phyloP scores from a whole-genome alignment of 2,888 invertebrate genomes.

The Synanthedon tipuliformis region DNA sequence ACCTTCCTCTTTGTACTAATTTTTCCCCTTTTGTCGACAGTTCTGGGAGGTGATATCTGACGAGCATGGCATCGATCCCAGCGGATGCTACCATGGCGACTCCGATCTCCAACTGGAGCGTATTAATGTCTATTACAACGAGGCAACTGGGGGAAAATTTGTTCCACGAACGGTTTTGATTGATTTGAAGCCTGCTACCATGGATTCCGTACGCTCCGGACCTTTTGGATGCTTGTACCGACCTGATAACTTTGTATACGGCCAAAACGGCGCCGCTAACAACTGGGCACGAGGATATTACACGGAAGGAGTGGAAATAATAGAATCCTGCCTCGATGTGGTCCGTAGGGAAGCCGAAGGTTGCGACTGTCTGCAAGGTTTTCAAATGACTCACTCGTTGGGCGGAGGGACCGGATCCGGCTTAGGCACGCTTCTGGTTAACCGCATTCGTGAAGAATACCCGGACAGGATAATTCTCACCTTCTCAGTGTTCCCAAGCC shows the following conservation, averaged over 20 bases:
- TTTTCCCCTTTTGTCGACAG: conserved; percentile 29
- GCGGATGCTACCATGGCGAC: conserved; percentile 76
- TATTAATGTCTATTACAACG: conserved; percentile 83
- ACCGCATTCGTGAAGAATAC: conserved; percentile 89
- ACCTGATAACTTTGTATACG: conserved; percentile 91
- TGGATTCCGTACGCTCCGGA: conserved; percentile 90
- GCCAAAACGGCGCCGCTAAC: conserved; percentile 57
- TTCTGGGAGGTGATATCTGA: conserved; percentile 85
- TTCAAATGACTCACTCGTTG: conserved; percentile 82
- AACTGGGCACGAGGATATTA: conserved; percentile 81
- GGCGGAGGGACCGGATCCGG: conserved; percentile 66
- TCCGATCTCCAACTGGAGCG: conserved; percentile 80
- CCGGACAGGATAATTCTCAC: conserved; percentile 88
- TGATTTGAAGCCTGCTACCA: conserved; percentile 62
- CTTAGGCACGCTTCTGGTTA: conserved; percentile 77
- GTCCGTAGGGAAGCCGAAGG: conserved; percentile 87
- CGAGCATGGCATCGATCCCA: conserved; percentile 80
- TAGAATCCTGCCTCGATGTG: conserved; percentile 85
- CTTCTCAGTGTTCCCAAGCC: conserved; percentile 83
- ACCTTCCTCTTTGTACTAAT: not conserved
- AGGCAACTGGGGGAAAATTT: conserved; percentile 68
- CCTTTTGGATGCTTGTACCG: conserved; percentile 87
- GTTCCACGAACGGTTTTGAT: conserved; percentile 55
- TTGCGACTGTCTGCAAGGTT: conserved; percentile 92
- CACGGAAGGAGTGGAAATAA: conserved; percentile 90